Evolutionary conservation across 2,797 vertebrate genomes (phyloP).

Genomic region (Graptemys geographica): DNA sequence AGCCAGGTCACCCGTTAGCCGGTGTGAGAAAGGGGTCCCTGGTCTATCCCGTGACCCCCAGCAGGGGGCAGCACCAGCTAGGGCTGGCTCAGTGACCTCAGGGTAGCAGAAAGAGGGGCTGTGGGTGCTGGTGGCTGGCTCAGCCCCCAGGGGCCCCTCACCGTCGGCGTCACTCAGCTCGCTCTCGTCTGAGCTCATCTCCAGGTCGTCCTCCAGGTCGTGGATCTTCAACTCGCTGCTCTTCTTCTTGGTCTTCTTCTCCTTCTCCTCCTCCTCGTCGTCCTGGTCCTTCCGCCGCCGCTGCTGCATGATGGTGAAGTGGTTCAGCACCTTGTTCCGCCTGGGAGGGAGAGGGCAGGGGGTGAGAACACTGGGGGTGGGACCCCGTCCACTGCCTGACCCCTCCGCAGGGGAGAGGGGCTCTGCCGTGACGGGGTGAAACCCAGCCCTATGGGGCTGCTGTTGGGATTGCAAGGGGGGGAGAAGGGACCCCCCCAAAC

Average conservation of each 20-base stretch:
- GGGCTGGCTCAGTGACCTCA: neutral
- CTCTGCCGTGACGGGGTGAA: no score
- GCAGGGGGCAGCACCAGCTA: no score
- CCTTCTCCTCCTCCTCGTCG: constrained; percentile 86
- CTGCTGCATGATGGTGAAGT: constrained; percentile 97
- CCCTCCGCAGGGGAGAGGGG: neutral
- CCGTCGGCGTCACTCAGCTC: constrained; percentile 89
- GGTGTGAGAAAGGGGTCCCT: neutral
- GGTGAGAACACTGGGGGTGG: neutral
- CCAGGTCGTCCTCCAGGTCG: constrained; percentile 92
- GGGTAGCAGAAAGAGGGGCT: neutral
- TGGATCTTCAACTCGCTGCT: constrained; percentile 90
- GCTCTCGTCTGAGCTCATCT: constrained; percentile 90
- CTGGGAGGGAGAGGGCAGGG: constrained; percentile 64
- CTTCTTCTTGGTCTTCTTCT: constrained; percentile 84
- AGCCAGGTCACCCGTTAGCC: no score
- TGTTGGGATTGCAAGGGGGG: neutral
- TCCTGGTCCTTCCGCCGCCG: constrained; percentile 90
- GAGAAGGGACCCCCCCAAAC: no score
- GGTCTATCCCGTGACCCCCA: no score
- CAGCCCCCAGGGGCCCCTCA: constrained; percentile 44
- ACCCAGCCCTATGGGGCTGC: neutral
- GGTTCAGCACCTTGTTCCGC: constrained; percentile 95
- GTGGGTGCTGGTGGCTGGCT: no score
- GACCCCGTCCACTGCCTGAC: neutral